Evolutionary conservation across 30 jellyfish, hydroid and myxozoan species (phyloP).

Genomic region (Nemopilema nomurai): DNA sequence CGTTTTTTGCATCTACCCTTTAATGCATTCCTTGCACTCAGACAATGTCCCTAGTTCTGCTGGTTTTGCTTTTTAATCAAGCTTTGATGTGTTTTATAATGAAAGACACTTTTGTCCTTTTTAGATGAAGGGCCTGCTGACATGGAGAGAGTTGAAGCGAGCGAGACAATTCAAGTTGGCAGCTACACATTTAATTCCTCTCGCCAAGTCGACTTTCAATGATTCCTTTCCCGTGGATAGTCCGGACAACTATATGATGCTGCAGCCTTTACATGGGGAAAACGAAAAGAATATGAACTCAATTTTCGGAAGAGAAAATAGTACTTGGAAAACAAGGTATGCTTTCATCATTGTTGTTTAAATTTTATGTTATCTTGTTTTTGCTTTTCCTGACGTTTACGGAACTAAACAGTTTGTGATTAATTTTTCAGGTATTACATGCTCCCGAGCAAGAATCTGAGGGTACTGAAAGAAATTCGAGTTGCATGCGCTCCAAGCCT

Average conservation of each 20-base stretch:
- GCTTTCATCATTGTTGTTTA: too few species aligned
- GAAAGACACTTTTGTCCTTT: too few species aligned
- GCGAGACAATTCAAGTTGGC: conserved; percentile 6
- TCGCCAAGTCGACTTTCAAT: background rate
- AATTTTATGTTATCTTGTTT: background rate
- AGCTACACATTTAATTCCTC: background rate
- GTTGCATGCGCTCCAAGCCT: conserved; percentile 57
- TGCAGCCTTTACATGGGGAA: conserved; percentile 37
- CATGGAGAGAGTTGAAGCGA: too few species aligned
- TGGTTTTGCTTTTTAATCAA: background rate
- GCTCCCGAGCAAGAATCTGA: conserved; percentile 23
- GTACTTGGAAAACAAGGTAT: background rate
- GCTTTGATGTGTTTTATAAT: too few species aligned
- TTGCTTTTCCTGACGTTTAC: too few species aligned
- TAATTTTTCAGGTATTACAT: conserved; percentile 44
- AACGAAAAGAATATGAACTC: background rate
- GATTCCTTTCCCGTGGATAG: conserved; percentile 52
- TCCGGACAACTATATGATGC: conserved; percentile 32
- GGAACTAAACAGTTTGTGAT: too few species aligned
- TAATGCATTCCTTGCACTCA: too few species aligned
- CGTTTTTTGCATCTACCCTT: background rate
- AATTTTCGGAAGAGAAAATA: background rate
- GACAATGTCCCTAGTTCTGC: background rate
- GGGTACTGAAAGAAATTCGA: conserved; percentile 58
- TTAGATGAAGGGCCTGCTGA: too few species aligned